These are phyloP conservation scores for Tenualosa thibaudeaui DNA, from an alignment of 2,797 vertebrate genomes.

Conservation along the genomic window DNA sequence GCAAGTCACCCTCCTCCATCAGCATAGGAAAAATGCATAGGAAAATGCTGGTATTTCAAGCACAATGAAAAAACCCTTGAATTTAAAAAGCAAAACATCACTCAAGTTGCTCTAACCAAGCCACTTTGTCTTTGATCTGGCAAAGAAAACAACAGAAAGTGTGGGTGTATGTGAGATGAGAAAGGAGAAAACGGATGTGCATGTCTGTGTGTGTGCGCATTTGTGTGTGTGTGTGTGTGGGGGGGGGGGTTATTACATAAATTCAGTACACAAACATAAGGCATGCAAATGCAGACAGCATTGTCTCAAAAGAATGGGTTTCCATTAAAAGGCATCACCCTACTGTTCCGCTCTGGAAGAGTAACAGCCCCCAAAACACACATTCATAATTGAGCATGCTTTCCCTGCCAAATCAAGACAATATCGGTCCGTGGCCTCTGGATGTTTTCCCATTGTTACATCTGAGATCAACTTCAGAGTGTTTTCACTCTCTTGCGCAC, in stretches of 20 bases:
- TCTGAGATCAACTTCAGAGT: slow-evolving; percentile 64
- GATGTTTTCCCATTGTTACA: slow-evolving; percentile 64
- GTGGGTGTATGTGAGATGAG: slow-evolving; percentile 49
- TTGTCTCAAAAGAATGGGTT: slow-evolving; percentile 75
- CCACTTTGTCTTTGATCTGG: slow-evolving; percentile 53
- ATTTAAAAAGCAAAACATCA: slow-evolving; percentile 18
- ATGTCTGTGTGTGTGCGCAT: too few relatives aligned
- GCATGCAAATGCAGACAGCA: slow-evolving; percentile 66
- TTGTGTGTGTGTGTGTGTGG: background rate
- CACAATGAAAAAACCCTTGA: background rate
- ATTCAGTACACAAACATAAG: slow-evolving; percentile 56
- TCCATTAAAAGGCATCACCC: slow-evolving; percentile 73
- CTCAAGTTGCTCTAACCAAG: slow-evolving; percentile 55
- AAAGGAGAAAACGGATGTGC: slow-evolving; percentile 58
- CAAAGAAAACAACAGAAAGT: slow-evolving; percentile 53
- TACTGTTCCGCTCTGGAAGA: slow-evolving; percentile 66
- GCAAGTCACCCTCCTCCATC: background rate
- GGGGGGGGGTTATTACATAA: slow-evolving; percentile 50
- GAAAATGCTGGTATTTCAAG: background rate
- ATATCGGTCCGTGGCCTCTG: slow-evolving; percentile 56
- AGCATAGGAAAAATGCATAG: background rate
- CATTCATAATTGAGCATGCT: slow-evolving; percentile 77
- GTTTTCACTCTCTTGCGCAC: slow-evolving; percentile 46
- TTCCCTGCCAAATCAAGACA: slow-evolving; percentile 63
- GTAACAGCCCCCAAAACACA: slow-evolving; percentile 68